Conservation (phyloP, 2,888 invertebrate genomes). For the Amphipyra tragopoginis region DNA sequence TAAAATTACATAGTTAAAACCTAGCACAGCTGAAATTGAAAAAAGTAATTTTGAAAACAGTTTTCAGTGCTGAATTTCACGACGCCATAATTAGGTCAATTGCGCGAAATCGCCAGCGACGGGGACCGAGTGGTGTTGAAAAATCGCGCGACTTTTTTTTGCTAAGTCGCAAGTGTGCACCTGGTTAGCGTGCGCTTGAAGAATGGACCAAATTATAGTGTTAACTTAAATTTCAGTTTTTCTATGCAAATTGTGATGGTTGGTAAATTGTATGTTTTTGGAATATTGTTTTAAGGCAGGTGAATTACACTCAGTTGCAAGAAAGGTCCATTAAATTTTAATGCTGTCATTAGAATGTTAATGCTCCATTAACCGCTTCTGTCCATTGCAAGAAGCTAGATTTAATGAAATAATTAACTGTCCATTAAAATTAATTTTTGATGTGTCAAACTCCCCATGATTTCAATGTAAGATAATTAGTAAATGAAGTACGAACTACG, state of each 20-base stretch:
- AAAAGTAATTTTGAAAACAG: slow-evolving; percentile 52
- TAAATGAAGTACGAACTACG: no score
- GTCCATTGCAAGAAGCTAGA: no score
- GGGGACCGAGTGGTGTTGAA: slow-evolving; percentile 53
- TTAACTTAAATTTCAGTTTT: slow-evolving; percentile 26
- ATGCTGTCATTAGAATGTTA: no score
- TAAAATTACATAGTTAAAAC: slow-evolving; percentile 46
- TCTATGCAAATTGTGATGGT: slow-evolving; percentile 30
- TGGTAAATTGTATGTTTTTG: slow-evolving; percentile 2
- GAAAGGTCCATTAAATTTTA: no score
- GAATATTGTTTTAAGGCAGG: slow-evolving; percentile 2
- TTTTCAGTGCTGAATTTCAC: slow-evolving; percentile 54
- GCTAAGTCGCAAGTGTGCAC: slow-evolving; percentile 33
- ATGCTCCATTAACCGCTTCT: no score
- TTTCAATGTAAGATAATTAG: no score
- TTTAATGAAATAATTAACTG: no score
- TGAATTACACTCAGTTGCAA: no score
- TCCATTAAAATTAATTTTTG: no score
- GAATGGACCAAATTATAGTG: slow-evolving; percentile 33
- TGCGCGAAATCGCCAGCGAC: slow-evolving; percentile 59
- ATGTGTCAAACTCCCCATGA: no score
- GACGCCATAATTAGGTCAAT: slow-evolving; percentile 67
- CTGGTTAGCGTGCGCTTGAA: slow-evolving; percentile 24
- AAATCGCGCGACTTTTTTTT: slow-evolving; percentile 48
- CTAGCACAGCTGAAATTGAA: slow-evolving; percentile 36